phyloP scores from a whole-genome alignment of 1,140 invertebrate genomes.

The Adoxophyes honmai region DNA sequence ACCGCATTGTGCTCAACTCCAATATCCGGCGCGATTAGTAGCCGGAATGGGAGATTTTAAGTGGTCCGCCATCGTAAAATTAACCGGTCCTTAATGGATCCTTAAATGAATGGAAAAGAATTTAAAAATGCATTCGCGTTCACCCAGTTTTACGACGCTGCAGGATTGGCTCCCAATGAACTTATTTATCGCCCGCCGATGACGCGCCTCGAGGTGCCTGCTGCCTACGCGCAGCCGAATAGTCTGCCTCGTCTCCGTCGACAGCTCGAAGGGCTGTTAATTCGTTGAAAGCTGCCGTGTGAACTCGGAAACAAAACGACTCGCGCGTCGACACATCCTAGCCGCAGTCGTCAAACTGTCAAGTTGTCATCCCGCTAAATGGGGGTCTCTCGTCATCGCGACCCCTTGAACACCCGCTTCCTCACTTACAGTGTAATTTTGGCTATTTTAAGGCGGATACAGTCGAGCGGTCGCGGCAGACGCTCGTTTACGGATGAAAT shows the following conservation, averaged over 20 bases:
- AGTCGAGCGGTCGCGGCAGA: slow-evolving; percentile 29
- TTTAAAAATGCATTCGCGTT: slow-evolving; percentile 37
- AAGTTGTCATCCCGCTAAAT: slow-evolving; percentile 65
- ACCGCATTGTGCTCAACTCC: slow-evolving; percentile 43
- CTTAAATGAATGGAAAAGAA: slow-evolving; percentile 48
- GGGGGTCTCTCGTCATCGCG: slow-evolving; percentile 60
- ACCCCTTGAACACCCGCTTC: slow-evolving; percentile 67
- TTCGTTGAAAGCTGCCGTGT: slow-evolving; percentile 43
- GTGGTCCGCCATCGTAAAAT: slow-evolving; percentile 62
- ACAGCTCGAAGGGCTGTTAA: slow-evolving; percentile 23
- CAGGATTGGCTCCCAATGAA: slow-evolving; percentile 4
- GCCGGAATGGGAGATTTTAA: slow-evolving; percentile 57
- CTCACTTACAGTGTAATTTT: slow-evolving; percentile 49
- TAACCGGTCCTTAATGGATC: slow-evolving; percentile 55
- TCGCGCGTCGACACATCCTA: slow-evolving; percentile 41
- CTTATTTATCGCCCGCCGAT: slow-evolving; percentile 1
- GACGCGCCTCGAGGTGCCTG: too few relatives aligned
- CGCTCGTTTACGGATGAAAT: slow-evolving; percentile 9
- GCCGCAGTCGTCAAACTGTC: slow-evolving; percentile 53
- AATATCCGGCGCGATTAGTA: slow-evolving; percentile 61
- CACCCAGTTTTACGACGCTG: slow-evolving; percentile 26
- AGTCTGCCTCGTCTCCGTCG: slow-evolving; percentile 15
- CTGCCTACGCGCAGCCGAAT: neutral
- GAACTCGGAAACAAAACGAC: slow-evolving; percentile 37
- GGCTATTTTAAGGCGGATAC: slow-evolving; percentile 54